Base-by-base conservation (phyloP, 2,113 vertebrate genomes). In the Silurus asotus region DNA sequence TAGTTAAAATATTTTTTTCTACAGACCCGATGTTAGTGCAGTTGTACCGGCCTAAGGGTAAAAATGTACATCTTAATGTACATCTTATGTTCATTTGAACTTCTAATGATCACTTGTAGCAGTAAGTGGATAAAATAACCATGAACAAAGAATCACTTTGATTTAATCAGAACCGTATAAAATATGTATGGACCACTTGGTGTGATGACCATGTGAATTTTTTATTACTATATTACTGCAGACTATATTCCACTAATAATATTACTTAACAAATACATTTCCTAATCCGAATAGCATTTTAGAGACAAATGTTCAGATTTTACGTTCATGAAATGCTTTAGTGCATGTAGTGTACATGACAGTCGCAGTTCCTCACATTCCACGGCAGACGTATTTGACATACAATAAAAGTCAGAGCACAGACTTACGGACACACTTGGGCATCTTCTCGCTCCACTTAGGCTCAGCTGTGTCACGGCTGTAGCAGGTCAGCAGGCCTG, bases 361-460 rank as follows among this genome's bases (percentile, higher is more conserved):
- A 72, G 17, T 75, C 15, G 48, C 0, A 4, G 61, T 70, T 37
- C 28, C 45, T 72, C 7, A 48, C 8, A 4, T 48, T 74, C 23
- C 23, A 74, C 19, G 19, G 0, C 45, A 51, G 45, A 49, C 19
- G 23, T 49, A 45, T 23, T 75, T 75, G 9, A 75, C n/a, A 3
- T 13, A 75, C 19, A n/a, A 51, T 51, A 23, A n/a, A 75, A 48
- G 37, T 48, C 69, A 19, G 69, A 72, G 15, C 28, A 2, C 45
- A 51, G 25, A 96, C 97, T 98, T 95, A 99, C 98, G 89, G 91
- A 95, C 94, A 96, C 98, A 99, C 89, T 99, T 99, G 84, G 98
- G 98, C 15, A 96, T 93, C 70, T 94, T 96, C 87, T 98, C 96
- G 0, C 96, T 99, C 98, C 98, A 99, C 90, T 99, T 99, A 82